A percentile compares a stretch with the other conserved stretches of the same genome.
Evolutionary conservation across 2,888 invertebrate species (phyloP).

Genomic region (Chelonus formosanus): DNA sequence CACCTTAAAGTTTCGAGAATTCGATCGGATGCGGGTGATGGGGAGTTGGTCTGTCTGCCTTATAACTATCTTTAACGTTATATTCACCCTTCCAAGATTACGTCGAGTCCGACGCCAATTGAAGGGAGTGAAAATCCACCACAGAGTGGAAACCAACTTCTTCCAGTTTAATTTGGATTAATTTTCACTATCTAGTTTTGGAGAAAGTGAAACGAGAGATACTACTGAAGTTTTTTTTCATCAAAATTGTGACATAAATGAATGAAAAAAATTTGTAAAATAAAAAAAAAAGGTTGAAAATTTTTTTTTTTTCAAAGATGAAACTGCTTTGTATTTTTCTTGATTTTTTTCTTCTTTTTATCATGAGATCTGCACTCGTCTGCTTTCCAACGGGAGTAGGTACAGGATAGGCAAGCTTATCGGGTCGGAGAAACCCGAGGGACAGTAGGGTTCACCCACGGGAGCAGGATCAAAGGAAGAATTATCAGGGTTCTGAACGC

Average conservation of each 20-base stretch:
- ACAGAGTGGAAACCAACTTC: constrained; percentile 38
- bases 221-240: too few relatives aligned
- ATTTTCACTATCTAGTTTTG: constrained; percentile 15
- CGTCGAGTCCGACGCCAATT: background rate
- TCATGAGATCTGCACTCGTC: constrained; percentile 2
- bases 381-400: constrained; percentile 5
- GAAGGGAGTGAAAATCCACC: constrained; percentile 28
- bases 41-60: too few relatives aligned
- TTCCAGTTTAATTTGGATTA: constrained; percentile 37
- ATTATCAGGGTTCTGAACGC: constrained; percentile 63
- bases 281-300: too few relatives aligned
- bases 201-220: too few relatives aligned
- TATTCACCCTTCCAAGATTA: too few relatives aligned
- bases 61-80: too few relatives aligned
- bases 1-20: constrained; percentile 53
- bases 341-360: background rate
- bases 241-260: too few relatives aligned
- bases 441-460: constrained; percentile 47
- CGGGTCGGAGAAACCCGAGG: constrained; percentile 29
- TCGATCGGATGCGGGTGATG: constrained; percentile 34
- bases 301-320: too few relatives aligned
- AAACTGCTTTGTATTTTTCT: too few relatives aligned
- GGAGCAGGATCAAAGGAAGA: constrained; percentile 65
- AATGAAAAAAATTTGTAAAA: too few relatives aligned
- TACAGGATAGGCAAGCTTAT: constrained; percentile 29